A percentile compares a stretch with the other conserved stretches of the same genome.
phyloP scores from a whole-genome alignment of 2,113 vertebrate genomes.

The Trichechus manatus region DNA sequence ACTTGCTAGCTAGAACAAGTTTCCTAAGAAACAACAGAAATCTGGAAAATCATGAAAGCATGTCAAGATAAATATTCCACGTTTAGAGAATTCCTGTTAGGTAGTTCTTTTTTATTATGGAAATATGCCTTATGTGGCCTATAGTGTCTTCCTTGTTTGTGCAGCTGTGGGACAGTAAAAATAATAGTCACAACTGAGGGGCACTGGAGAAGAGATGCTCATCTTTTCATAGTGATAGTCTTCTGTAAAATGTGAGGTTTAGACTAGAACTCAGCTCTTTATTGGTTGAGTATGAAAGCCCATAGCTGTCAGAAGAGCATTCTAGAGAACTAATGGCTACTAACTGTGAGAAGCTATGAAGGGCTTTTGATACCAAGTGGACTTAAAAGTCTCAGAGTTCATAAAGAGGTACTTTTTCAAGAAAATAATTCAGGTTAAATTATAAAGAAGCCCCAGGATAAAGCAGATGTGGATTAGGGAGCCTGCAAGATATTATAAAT shows the following conservation, averaged over 20 bases:
- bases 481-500: background rate
- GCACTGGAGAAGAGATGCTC: background rate
- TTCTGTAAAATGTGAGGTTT: background rate
- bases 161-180: background rate
- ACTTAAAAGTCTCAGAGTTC: background rate
- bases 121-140: background rate
- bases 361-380: background rate
- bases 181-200: background rate
- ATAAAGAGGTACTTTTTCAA: background rate
- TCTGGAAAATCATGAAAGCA: background rate
- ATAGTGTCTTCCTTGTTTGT: background rate
- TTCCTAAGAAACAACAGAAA: background rate
- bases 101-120: background rate
- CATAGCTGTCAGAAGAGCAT: too few relatives aligned
- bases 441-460: background rate
- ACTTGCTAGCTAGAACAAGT: background rate
- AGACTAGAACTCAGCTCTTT: background rate
- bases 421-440: background rate
- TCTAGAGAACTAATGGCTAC: background rate
- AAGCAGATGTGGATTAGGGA: background rate
- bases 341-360: background rate
- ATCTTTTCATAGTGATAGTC: background rate
- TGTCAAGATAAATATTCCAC: background rate
- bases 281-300: background rate
- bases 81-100: background rate